A percentile compares a stretch with the other conserved stretches of the same genome.
Evolutionary conservation across 64 coral and sea anemone species (phyloP).

Genomic region (Dendrophyllia cribrosa): DNA sequence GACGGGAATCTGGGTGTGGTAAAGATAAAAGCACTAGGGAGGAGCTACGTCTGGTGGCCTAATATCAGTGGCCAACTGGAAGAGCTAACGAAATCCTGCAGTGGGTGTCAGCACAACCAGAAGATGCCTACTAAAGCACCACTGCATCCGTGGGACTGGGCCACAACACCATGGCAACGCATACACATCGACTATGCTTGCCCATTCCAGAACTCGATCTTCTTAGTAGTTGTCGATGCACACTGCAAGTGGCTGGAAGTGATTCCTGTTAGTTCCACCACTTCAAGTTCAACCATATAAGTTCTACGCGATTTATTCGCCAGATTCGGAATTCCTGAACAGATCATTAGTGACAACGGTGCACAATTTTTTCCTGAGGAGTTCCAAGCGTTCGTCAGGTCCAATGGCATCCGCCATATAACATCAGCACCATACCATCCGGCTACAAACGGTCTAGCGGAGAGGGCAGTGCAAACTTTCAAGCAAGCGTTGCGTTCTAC

Average conservation of each 20-base stretch:
- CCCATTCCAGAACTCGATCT: slow-evolving; percentile 57
- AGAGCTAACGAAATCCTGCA: slow-evolving; percentile 36
- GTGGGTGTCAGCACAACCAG: slow-evolving; percentile 68
- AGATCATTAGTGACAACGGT: slow-evolving; percentile 54
- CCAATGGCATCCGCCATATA: too few species aligned
- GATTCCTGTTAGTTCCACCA: slow-evolving; percentile 54
- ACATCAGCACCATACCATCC: slow-evolving; percentile 58
- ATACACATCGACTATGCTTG: slow-evolving; percentile 72
- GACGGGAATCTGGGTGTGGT: slow-evolving; percentile 61
- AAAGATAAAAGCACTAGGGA: slow-evolving; percentile 47
- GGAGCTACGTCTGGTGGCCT: slow-evolving; percentile 68
- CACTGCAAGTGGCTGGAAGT: slow-evolving; percentile 62
- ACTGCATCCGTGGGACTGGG: slow-evolving; percentile 65
- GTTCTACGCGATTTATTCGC: too few species aligned
- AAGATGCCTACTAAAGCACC: slow-evolving; percentile 60
- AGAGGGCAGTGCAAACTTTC: slow-evolving; percentile 38
- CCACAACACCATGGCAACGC: slow-evolving; percentile 58
- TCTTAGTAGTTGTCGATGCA: slow-evolving; percentile 48
- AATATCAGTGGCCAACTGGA: slow-evolving; percentile 63
- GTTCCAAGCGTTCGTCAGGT: slow-evolving; percentile 45
- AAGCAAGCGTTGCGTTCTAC: slow-evolving; percentile 38
- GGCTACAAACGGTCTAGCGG: slow-evolving; percentile 39
- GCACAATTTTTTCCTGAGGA: slow-evolving; percentile 39
- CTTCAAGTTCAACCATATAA: slow-evolving; percentile 63
- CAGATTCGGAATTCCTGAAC: too few species aligned